These are phyloP conservation scores for Zaprionus taronus DNA, from an alignment of 1,140 invertebrate genomes.

Conservation along the genomic window DNA sequence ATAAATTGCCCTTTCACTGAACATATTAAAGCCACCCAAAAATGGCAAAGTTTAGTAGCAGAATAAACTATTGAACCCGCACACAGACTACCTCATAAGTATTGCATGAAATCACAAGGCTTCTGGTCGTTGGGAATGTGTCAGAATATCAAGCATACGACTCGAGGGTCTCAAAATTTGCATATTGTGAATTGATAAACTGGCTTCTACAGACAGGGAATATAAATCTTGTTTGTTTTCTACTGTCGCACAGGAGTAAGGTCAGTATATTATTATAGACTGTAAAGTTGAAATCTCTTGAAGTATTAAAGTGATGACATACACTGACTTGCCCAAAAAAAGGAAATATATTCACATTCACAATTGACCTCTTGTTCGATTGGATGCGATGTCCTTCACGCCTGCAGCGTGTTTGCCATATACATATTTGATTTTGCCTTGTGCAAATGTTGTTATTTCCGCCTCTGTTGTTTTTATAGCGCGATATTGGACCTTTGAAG, in stretches of 20 bases:
- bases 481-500: not conserved
- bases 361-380: not conserved
- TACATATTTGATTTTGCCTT: constrained; percentile 48
- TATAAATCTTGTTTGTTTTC: not conserved
- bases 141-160: constrained; percentile 52
- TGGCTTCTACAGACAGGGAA: not conserved
- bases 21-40: not conserved
- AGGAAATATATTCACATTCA: not conserved
- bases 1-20: not conserved
- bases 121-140: constrained; percentile 46
- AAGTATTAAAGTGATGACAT: constrained; percentile 1
- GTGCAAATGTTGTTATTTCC: constrained; percentile 17
- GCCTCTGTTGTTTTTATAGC: constrained; percentile 22
- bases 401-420: constrained; percentile 29
- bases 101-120: not conserved
- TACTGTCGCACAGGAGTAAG: no score
- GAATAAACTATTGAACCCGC: not conserved
- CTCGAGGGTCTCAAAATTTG: constrained; percentile 23
- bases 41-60: not conserved
- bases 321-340: not conserved
- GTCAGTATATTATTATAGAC: constrained; percentile 6
- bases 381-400: constrained; percentile 12
- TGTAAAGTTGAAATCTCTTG: constrained; percentile 10
- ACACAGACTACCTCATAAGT: not conserved
- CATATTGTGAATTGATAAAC: constrained; percentile 16